A percentile compares a stretch with the other conserved stretches of the same genome.
Conservation (phyloP, 2,888 invertebrate species). For the Drosophila cracens region DNA sequence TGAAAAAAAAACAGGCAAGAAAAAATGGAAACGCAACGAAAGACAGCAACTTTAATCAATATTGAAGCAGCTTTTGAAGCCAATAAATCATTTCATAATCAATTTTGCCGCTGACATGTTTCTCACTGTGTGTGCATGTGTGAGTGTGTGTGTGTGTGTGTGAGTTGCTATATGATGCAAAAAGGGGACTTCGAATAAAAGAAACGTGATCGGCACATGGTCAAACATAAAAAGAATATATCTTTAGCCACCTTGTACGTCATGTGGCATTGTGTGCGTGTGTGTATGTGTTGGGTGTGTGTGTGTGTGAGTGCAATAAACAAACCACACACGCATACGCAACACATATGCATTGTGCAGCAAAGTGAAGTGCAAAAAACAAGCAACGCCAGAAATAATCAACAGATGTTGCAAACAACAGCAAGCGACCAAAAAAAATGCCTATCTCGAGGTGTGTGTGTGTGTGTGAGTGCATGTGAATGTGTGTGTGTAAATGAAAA, state of each 20-base stretch:
- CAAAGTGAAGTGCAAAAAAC: conserved; percentile 59
- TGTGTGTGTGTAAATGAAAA: conserved; percentile 71
- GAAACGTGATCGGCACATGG: conserved; percentile 52
- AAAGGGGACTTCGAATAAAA: conserved; percentile 46
- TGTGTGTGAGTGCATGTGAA: conserved; percentile 41
- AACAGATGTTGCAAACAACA: conserved; percentile 74
- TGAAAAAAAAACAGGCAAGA: conserved; percentile 4
- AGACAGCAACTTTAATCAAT: conserved; percentile 75
- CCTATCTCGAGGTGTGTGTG: conserved; percentile 28
- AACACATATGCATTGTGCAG: conserved; percentile 35
- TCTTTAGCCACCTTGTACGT: conserved; percentile 51
- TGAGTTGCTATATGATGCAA: conserved; percentile 29
- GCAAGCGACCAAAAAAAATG: conserved; percentile 55
- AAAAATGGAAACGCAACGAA: conserved; percentile 15
- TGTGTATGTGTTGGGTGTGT: conserved; percentile 33
- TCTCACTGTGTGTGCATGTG: conserved; percentile 25
- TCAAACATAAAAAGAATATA: conserved; percentile 53
- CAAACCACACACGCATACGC: conserved; percentile 52
- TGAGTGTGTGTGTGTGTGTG: conserved; percentile 12
- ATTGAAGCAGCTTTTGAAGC: conserved; percentile 81
- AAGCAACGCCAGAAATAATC: conserved; percentile 71
- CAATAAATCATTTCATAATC: conserved; percentile 83
- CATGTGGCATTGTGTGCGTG: conserved; percentile 31
- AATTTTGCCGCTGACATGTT: conserved; percentile 80
- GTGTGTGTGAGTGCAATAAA: conserved; percentile 66